Percentiles rank a stretch among this genome's conserved stretches.
These are phyloP conservation scores for Rhinoraja longicauda DNA, from an alignment of 2,797 vertebrate genomes.

Conservation along the genomic window DNA sequence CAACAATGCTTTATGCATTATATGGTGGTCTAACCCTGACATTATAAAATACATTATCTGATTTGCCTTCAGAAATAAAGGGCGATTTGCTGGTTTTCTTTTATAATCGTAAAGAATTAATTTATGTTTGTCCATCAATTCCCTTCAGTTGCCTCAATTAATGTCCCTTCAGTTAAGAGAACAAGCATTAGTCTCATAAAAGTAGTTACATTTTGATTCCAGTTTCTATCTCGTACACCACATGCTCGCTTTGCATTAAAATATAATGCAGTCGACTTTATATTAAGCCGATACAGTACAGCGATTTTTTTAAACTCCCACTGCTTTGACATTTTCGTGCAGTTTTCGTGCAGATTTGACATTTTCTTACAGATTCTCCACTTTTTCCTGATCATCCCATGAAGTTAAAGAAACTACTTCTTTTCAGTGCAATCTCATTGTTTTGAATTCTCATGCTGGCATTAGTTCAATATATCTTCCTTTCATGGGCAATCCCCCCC, in stretches of 20 bases:
- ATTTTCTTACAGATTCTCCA: background rate
- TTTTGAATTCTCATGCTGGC: background rate
- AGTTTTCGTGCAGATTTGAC: too few species aligned
- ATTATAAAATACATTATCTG: slow-evolving; percentile 3
- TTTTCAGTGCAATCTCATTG: background rate
- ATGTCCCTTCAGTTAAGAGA: background rate
- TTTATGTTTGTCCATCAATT: background rate
- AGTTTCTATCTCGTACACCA: background rate
- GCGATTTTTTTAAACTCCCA: background rate
- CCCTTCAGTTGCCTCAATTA: background rate
- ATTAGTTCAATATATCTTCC: background rate
- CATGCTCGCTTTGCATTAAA: background rate
- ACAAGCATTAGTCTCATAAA: background rate
- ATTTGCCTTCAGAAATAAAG: background rate
- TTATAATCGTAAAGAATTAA: background rate
- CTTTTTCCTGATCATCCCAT: background rate
- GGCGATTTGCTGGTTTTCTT: background rate
- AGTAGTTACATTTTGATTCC: background rate
- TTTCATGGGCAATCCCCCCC: background rate
- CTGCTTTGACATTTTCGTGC: background rate
- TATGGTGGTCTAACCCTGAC: background rate
- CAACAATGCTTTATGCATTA: background rate
- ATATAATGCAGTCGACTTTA: background rate
- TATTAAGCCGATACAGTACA: background rate
- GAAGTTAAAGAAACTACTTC: background rate